Conservation (phyloP, 2,797 vertebrate genomes). For the Strix occidentalis region DNA sequence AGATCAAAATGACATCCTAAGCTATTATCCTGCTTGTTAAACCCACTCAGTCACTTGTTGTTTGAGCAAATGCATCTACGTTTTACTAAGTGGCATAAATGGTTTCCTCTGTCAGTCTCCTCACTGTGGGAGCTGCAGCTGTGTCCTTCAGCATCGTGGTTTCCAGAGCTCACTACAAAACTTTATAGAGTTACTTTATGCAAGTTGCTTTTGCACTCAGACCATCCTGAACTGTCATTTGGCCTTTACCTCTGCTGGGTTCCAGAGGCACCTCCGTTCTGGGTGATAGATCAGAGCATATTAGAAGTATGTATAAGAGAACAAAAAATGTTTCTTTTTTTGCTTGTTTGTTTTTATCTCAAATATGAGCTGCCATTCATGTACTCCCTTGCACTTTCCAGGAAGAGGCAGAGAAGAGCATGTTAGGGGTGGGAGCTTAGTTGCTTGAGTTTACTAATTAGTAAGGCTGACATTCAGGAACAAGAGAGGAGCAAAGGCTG, state of each 20-base stretch:
- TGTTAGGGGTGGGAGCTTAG: background rate
- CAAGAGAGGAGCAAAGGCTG: background rate
- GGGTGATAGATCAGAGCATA: background rate
- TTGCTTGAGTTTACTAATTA: background rate
- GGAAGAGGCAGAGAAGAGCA: background rate
- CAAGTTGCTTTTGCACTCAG: background rate
- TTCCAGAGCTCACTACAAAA: background rate
- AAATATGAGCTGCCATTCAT: background rate
- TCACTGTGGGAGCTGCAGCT: background rate
- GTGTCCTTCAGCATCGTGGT: background rate
- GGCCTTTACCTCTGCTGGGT: background rate
- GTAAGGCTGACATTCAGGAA: background rate
- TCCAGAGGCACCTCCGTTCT: background rate
- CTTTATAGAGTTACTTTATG: background rate
- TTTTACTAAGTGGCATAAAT: background rate
- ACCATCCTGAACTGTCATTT: background rate
- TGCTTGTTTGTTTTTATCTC: background rate
- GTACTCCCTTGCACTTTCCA: background rate
- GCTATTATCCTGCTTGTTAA: conserved; percentile 55
- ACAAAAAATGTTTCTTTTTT: rapidly evolving
- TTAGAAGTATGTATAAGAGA: background rate
- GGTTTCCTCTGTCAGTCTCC: background rate
- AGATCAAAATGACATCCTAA: conserved; percentile 53
- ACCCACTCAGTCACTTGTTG: conserved; percentile 31
- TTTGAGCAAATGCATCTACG: background rate